Evolutionary conservation across 2,888 invertebrate species (phyloP), one percentile per base, ranked within the genome.

Genomic region (Drosophila quinaria): DNA sequence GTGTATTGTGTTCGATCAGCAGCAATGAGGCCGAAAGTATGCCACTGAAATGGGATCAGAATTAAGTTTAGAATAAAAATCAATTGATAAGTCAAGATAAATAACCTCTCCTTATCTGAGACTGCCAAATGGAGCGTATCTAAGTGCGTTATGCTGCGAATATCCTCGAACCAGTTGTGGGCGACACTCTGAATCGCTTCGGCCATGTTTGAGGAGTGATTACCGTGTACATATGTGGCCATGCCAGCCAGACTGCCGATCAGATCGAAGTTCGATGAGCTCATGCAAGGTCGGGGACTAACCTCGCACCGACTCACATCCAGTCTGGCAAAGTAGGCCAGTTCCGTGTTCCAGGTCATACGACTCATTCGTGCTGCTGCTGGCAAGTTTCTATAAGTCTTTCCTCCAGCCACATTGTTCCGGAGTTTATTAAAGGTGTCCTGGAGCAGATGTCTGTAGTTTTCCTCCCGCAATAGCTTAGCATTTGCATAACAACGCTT

Each of bases 301-400:
- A 64, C 4, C 0, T 10, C 19, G 15, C 78, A 69, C 0, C 59
- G 69, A 5, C 17, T 60, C 1, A 66, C 60, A n/a, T 77, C 67
- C 5, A 77, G 35, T 19, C 15, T 22, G 6, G 83, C 74, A 11
- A 70, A 74, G 5, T 44, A 17, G 9, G 68, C 78, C 67, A 80
- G 31, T 15, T 82, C 68, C 0, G 11, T 13, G 39, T 74, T 52
- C 81, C 81, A 81, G 13, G 8, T 5, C 76, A 83, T 74, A 39
- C 3, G 54, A 0, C 52, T 52, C 75, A 83, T 83, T 4, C 67
- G 71, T 6, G 66, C 81, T 2, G 83, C 81, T 15, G 19, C 3
- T 0, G 54, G 71, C 9, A 82, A 47, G 19, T 72, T 64, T 15
- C 25, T 39, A 42, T 61, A 69, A 1, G 19, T 3, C 1, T 33